Base-by-base conservation (phyloP, 2,888 invertebrate genomes). In the Oscheius sp. region DNA sequence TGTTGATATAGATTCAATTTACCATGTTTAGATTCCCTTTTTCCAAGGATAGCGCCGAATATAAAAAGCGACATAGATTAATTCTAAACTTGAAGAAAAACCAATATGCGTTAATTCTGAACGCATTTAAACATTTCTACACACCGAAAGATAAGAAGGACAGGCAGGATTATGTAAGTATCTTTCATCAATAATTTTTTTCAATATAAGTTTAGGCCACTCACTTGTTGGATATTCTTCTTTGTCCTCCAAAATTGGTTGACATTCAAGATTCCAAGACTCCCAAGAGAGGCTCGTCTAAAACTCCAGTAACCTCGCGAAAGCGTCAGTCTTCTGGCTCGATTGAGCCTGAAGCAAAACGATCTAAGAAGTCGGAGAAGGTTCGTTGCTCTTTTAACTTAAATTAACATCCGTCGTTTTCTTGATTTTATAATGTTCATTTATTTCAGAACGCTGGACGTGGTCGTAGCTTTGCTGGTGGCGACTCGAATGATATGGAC, bases 11-110 rank as follows among this genome's bases (percentile, higher is more conserved):
- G 7, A n/a, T 43, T 59, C 29, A 21, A 35, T 27, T 25, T 63
- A n/a, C 12, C 2, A 27, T 12, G 3, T 63, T 35, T 63, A 63
- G 63, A 35, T 66, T 66, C 29, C 9, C 45, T 18, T 66, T 66
- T 52, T 25, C 45, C 9, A 29, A 66, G 52, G 2, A 46, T 13
- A 52, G 43, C 21, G 25, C 16, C 21, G 66, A 66, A 5, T 66
- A 46, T 35, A 29, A n/a, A 16, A 66, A 52, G 27, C 46, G 52
- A 18, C 66, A 52, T 18, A 41, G 18, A 9, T 43, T 46, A 18
- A n/a, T 63, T 18, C 7, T 43, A 7, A 18, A n/a, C 25, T 25
- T 63, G 63, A 63, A 58, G 27, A 58, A 1, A n/a, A 29, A 27
- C 27, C 27, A 58, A 29, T 29, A 27, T 27, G 35, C 12, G 9